These are phyloP conservation scores for Ailurus styani DNA, from an alignment of 2,113 vertebrate species.

Conservation along the genomic window DNA sequence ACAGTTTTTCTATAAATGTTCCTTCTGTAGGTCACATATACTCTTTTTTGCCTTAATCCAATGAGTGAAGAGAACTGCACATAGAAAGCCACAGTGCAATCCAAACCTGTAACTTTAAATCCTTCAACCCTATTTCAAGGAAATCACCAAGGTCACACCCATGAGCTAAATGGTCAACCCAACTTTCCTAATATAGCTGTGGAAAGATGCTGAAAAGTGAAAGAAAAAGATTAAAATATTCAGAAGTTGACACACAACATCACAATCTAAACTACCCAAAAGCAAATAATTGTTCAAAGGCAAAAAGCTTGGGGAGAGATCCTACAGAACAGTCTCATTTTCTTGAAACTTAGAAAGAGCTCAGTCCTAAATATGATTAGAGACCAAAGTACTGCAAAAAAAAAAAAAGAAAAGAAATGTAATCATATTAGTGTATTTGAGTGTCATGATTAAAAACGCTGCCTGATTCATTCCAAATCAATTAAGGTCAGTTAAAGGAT, in stretches of 20 bases:
- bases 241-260: background rate
- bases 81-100: background rate
- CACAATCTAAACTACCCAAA: background rate
- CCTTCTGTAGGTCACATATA: background rate
- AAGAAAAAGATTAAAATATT: background rate
- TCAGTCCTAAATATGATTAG: background rate
- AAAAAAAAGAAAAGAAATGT: too few relatives aligned
- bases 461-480: background rate
- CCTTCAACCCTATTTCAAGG: constrained; percentile 13
- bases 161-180: background rate
- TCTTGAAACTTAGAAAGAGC: background rate
- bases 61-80: background rate
- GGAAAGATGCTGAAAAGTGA: background rate
- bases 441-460: background rate
- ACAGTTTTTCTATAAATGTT: constrained; percentile 39
- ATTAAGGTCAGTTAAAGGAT: background rate
- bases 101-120: constrained; percentile 7
- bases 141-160: constrained; percentile 43
- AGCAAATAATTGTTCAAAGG: background rate
- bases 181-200: background rate
- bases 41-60: background rate
- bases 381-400: background rate
- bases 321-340: background rate
- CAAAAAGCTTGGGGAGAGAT: background rate
- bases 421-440: background rate